These are phyloP conservation scores for Chelonus formosanus DNA, from an alignment of 2,888 invertebrate genomes.

Conservation along the genomic window DNA sequence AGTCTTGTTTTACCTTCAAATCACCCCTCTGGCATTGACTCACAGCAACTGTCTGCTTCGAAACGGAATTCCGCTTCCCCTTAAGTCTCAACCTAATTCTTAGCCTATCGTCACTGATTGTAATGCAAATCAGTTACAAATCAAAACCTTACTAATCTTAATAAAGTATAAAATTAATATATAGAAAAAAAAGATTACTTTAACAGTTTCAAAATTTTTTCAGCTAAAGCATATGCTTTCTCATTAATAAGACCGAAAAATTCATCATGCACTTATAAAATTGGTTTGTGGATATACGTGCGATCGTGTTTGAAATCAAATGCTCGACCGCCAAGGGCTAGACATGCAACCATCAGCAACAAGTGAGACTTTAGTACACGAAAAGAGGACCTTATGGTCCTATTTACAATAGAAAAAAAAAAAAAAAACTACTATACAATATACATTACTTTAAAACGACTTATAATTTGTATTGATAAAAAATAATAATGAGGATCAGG, in stretches of 20 bases:
- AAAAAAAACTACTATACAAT: not conserved
- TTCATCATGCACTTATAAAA: conserved; percentile 23
- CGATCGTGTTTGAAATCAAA: conserved; percentile 26
- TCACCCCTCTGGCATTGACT: conserved; percentile 40
- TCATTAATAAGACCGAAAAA: not conserved
- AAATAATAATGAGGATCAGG: not conserved
- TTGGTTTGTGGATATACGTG: conserved; percentile 16
- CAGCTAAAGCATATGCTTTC: not conserved
- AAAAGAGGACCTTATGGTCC: conserved; percentile 39
- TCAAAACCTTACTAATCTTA: too few species aligned
- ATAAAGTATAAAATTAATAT: too few species aligned
- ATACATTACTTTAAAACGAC: not conserved
- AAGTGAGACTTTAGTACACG: conserved; percentile 58
- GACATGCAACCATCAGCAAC: conserved; percentile 63
- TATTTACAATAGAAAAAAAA: too few species aligned
- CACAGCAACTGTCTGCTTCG: conserved; percentile 34
- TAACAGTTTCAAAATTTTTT: not conserved
- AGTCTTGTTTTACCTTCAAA: conserved; percentile 37
- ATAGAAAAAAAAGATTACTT: not conserved
- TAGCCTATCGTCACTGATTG: not conserved
- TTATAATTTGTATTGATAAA: not conserved
- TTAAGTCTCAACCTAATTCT: conserved; percentile 29
- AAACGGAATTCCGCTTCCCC: conserved; percentile 32
- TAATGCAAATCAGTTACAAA: conserved; percentile 7
- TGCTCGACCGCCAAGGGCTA: conserved; percentile 36